Conservation (phyloP, 2,113 vertebrate genomes). For the Ciconia maguari region DNA sequence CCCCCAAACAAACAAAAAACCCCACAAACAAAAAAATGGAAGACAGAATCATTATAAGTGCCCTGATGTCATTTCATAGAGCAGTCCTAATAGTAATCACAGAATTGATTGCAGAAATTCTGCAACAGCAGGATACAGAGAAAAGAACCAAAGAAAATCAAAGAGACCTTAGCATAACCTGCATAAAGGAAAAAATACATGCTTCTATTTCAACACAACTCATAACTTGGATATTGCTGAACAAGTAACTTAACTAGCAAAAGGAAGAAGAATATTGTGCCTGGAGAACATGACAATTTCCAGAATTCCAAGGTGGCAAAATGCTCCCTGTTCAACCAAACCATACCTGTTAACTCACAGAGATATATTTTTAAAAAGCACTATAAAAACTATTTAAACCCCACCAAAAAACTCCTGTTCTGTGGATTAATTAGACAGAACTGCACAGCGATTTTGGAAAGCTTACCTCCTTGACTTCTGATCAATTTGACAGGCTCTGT, state of each 20-base stretch:
- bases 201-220: not conserved
- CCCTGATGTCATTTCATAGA: not conserved
- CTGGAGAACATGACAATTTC: not conserved
- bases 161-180: not conserved
- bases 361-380: not conserved
- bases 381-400: not conserved
- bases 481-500: slow-evolving; percentile 71
- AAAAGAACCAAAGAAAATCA: not conserved
- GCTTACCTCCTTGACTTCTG: slow-evolving; percentile 68
- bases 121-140: not conserved
- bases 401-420: not conserved
- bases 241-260: not conserved
- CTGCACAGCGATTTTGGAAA: not conserved
- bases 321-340: not conserved
- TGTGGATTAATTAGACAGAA: not conserved
- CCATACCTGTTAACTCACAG: not conserved
- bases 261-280: not conserved
- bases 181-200: not conserved
- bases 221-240: not conserved
- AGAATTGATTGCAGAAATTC: not conserved
- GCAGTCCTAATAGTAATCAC: not conserved
- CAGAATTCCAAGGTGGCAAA: not conserved
- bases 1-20: not conserved
- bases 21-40: not conserved
- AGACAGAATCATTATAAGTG: not conserved